These are phyloP conservation scores for Accipiter virgatus DNA, from an alignment of 2,113 vertebrate genomes.

Conservation along the genomic window DNA sequence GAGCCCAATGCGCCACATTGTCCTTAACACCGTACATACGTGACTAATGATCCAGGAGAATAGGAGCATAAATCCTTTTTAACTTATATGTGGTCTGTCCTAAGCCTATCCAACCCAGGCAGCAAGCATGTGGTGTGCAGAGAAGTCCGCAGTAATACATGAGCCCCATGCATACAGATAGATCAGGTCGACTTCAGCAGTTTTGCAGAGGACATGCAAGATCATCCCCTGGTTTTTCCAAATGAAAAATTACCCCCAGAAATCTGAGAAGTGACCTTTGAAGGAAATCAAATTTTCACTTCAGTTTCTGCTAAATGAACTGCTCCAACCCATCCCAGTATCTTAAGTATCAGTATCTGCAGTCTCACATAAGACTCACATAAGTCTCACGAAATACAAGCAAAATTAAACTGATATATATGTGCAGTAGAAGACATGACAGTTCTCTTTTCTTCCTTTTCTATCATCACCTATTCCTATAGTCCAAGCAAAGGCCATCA, in stretches of 20 bases:
- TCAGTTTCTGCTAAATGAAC: background rate
- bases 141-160: background rate
- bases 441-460: background rate
- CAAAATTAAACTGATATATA: background rate
- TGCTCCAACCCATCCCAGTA: background rate
- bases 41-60: background rate
- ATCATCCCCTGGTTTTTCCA: background rate
- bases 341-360: background rate
- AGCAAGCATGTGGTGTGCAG: fast-evolving
- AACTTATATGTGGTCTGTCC: background rate
- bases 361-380: background rate
- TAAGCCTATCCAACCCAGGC: background rate
- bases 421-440: background rate
- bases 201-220: background rate
- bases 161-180: fast-evolving
- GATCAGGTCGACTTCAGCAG: background rate
- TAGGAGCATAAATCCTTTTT: background rate
- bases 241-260: background rate
- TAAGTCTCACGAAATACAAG: background rate
- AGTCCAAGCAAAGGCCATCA: background rate
- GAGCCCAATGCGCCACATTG: fast-evolving
- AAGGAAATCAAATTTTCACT: background rate
- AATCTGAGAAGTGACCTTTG: background rate
- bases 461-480: background rate
- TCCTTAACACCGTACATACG: background rate